These are phyloP conservation scores for Beroe forskalii DNA, from an alignment of 37 sponge, comb jelly and placozoan species.

Conservation along the genomic window DNA sequence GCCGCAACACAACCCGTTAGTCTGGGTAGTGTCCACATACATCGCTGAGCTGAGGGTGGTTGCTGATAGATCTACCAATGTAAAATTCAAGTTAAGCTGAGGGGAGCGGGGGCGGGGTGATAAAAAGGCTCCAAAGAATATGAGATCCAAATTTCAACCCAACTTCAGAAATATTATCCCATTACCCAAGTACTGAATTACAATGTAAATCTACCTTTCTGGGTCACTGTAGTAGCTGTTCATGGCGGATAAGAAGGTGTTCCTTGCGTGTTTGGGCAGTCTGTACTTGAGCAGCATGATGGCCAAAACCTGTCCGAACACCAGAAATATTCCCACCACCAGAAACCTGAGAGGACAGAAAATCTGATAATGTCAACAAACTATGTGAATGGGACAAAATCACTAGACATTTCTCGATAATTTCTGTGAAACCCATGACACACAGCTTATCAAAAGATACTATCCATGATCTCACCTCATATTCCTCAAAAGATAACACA, in stretches of 20 bases:
- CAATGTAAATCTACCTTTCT: neutral
- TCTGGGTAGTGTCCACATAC: conserved; percentile 30
- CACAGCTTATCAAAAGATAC: too few relatives aligned
- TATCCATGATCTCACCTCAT: too few relatives aligned
- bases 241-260: neutral
- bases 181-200: too few relatives aligned
- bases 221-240: neutral
- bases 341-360: conserved; percentile 45
- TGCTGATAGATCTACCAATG: neutral
- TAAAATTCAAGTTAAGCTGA: neutral
- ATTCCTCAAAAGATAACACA: too few relatives aligned
- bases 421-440: too few relatives aligned
- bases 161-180: too few relatives aligned
- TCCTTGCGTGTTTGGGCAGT: neutral
- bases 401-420: too few relatives aligned
- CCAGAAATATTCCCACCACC: neutral
- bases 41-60: neutral
- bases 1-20: conserved; percentile 38
- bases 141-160: too few relatives aligned
- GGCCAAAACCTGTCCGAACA: conserved; percentile 5
- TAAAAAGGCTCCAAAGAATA: too few relatives aligned
- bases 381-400: neutral
- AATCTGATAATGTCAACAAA: neutral
- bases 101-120: too few relatives aligned
- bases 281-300: conserved; percentile 16